Base-by-base conservation (phyloP, 2,113 vertebrate genomes). In the Telmatochromis sp. region DNA sequence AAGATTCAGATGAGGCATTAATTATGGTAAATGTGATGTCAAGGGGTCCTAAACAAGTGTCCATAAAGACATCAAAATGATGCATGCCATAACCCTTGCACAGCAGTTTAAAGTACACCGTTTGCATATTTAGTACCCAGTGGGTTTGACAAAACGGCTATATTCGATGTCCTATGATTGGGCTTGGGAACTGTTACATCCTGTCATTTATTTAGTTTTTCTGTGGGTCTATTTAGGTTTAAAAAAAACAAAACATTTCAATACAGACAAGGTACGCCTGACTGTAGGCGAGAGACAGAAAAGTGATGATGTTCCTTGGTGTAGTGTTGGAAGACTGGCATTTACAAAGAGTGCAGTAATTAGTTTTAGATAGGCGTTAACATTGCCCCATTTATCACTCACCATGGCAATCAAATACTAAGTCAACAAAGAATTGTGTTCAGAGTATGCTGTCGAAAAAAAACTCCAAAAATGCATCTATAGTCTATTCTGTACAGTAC, bases 161-260 rank as follows among this genome's bases (percentile, higher is more conserved):
- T 45, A 73, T 45, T 73, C 0, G 3, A 73, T 73, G 68, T 23
- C 3, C 5, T 45, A 0, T 0, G 2, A 45, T 4, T 45, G 21
- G 37, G 8, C 21, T 73, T 42, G 14, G 68, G 21, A 0, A 28
- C 40, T 26, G 5, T 26, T 45, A 45, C 21, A 2, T 45, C 21
- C 40, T 45, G 8, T 26, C n/a, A 2, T 40, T 26, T 47, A 47
- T 47, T 47, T 28, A 1, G 9, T 75, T 47, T 75, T 47, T 45
- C 37, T 45, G 8, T 73, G 37, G 37, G 37, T 71, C 65, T 71
- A 71, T 71, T 71, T 71, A 37, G 35, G 35, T 68, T 71, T 42
- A 12, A 45, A 65, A 65, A 71, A 45, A 42, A 26, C 1, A 9
- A 21, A 37, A 21, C 19, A 37, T 37, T 65, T 65, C 10, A 37